Evolutionary conservation across 2,113 vertebrate species (phyloP).

Genomic region (Petrocephalus zakoni): DNA sequence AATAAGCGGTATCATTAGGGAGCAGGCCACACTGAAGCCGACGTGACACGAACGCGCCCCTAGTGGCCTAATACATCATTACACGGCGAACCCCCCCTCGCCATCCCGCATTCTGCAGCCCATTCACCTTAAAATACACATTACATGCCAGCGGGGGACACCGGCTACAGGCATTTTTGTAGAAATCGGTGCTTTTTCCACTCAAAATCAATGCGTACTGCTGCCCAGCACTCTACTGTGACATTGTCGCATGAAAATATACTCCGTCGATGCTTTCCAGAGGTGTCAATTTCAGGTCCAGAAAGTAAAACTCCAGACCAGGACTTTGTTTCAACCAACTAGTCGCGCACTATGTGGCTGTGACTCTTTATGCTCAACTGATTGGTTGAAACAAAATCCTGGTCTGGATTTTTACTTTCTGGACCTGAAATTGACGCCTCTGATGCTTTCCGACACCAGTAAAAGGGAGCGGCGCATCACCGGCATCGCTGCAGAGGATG

Average conservation of each 20-base stretch:
- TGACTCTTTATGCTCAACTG: too few species aligned
- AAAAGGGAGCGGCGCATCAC: conserved; percentile 43
- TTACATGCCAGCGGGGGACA: not conserved
- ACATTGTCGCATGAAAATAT: conserved; percentile 59
- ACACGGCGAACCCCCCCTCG: conserved; percentile 43
- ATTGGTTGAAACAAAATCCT: too few species aligned
- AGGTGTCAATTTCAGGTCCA: too few species aligned
- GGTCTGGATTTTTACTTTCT: too few species aligned
- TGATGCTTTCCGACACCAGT: conserved; percentile 46
- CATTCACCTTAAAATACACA: conserved; percentile 36
- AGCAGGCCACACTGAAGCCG: conserved; percentile 21
- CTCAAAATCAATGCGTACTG: conserved; percentile 34
- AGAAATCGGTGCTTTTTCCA: not conserved
- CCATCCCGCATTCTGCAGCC: conserved; percentile 40
- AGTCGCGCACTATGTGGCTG: too few species aligned
- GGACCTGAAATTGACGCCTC: too few species aligned
- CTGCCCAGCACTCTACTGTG: conserved; percentile 39
- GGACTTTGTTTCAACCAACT: too few species aligned
- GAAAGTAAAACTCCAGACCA: too few species aligned
- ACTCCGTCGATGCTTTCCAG: conserved; percentile 42
- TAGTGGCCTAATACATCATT: conserved; percentile 46
- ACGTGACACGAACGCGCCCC: conserved; percentile 43
- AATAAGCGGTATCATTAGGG: conserved; percentile 4
- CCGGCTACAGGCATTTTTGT: conserved; percentile 14
- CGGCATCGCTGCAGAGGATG: conserved; percentile 54